phyloP scores from a whole-genome alignment of 2,113 vertebrate genomes.

The Gymnarchus niloticus region DNA sequence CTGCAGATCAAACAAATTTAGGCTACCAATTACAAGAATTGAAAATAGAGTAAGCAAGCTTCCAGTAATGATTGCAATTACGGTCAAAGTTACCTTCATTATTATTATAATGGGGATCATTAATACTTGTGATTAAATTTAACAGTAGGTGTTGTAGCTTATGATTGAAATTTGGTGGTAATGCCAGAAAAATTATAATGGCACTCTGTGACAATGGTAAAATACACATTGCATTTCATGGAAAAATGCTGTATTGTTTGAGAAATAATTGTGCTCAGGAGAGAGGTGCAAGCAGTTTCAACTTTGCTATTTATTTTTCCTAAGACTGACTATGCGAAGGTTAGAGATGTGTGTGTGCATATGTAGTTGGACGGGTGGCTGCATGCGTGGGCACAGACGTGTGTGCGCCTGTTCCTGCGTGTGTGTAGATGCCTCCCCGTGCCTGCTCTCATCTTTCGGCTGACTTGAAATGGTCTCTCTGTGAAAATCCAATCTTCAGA shows the following conservation, averaged over 20 bases:
- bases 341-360: not conserved
- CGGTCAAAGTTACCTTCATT: slow-evolving; percentile 1
- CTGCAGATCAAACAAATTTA: not conserved
- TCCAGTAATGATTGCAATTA: not conserved
- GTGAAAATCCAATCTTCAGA: slow-evolving; percentile 17
- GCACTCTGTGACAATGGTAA: not conserved
- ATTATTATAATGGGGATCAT: slow-evolving; percentile 12
- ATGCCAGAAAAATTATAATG: not conserved
- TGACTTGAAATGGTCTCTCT: not conserved
- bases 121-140: slow-evolving; percentile 20
- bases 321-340: slow-evolving; percentile 9
- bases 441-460: not conserved
- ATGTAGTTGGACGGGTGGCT: not conserved
- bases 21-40: not conserved
- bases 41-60: not conserved
- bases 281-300: slow-evolving; percentile 10
- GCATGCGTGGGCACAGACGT: not conserved
- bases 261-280: slow-evolving; percentile 30
- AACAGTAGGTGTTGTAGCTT: slow-evolving; percentile 6
- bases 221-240: not conserved
- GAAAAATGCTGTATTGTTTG: not conserved
- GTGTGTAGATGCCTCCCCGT: not conserved
- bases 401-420: not conserved
- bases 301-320: slow-evolving; percentile 7
- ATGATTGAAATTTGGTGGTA: not conserved